Evolutionary conservation across 2,888 invertebrate species (phyloP), one percentile per base, ranked within the genome.

Genomic region (Mamestra brassicae): DNA sequence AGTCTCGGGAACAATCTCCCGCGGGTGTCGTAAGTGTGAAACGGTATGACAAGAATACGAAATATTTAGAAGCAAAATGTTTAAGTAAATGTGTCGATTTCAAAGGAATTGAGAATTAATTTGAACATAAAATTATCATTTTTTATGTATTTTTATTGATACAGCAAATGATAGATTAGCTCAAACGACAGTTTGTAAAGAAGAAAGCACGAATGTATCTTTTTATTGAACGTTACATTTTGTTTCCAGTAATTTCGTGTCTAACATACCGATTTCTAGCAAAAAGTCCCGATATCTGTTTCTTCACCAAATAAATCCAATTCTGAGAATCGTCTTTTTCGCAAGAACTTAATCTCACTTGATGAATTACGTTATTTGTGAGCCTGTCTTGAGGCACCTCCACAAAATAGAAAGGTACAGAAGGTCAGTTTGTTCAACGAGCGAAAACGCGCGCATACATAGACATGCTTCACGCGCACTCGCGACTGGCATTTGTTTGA

Each of bases 301-400:
- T 61, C 45, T 65, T 69, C 10, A 62, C 54, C 42, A 11, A 77
- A 77, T 77, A 68, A 81, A 81, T 80, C 55, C n/a, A 36, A 68
- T 57, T 64, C n/a, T 13, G 15, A 38, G 42, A 54, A 55, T 64
- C 42, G 17, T 15, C 50, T 54, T 82, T 62, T 42, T 71, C 71
- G 50, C 58, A 55, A 74, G 60, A 70, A 60, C 73, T 83, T 66
- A 79, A 80, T 83, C 80, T 68, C 47, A 61, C 11, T 83, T 81
- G 81, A 80, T 81, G 80, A 81, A 83, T 83, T 71, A 71, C 75
- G 34, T 83, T 74, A 74, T 80, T 83, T 83, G 67, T 64, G 50
- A 79, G 71, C 26, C 67, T 68, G 65, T 55, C 57, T n/a, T 45
- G 11, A 45, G 34, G 26, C 11, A 13, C 4, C 10, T 1, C 34